Conservation (phyloP, 2,113 vertebrate species). For the Cyprinus carpio region DNA sequence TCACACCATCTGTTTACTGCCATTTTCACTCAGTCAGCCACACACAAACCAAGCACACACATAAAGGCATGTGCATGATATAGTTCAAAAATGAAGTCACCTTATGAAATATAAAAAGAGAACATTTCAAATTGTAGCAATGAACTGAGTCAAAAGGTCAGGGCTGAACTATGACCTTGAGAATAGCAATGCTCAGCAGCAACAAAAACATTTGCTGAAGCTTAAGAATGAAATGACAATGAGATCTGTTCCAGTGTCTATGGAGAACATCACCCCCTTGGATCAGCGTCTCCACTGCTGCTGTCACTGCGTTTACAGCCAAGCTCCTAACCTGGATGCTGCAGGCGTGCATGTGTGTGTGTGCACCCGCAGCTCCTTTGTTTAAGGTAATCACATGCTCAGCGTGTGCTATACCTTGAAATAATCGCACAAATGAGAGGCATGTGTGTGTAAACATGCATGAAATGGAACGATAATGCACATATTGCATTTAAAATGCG, state of each 20-base stretch:
- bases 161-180: constrained; percentile 24
- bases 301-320: constrained; percentile 39
- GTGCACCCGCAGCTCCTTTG: constrained; percentile 66
- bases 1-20: constrained; percentile 68
- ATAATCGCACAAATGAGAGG: constrained; percentile 2
- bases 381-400: constrained; percentile 66
- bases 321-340: constrained; percentile 59
- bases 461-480: not conserved
- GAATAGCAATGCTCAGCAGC: not conserved
- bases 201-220: not conserved
- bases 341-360: constrained; percentile 53
- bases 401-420: constrained; percentile 60
- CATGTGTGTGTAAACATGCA: not conserved
- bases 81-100: not conserved
- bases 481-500: not conserved
- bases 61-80: not conserved
- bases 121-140: not conserved
- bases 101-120: not conserved
- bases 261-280: constrained; percentile 42
- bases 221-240: not conserved
- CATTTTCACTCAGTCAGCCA: constrained; percentile 62
- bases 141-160: constrained; percentile 5
- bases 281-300: constrained; percentile 9
- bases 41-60: constrained; percentile 48
- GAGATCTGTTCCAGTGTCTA: not conserved